These are phyloP conservation scores for Pitangus sulphuratus DNA, from an alignment of 2,797 vertebrate genomes.

Conservation along the genomic window DNA sequence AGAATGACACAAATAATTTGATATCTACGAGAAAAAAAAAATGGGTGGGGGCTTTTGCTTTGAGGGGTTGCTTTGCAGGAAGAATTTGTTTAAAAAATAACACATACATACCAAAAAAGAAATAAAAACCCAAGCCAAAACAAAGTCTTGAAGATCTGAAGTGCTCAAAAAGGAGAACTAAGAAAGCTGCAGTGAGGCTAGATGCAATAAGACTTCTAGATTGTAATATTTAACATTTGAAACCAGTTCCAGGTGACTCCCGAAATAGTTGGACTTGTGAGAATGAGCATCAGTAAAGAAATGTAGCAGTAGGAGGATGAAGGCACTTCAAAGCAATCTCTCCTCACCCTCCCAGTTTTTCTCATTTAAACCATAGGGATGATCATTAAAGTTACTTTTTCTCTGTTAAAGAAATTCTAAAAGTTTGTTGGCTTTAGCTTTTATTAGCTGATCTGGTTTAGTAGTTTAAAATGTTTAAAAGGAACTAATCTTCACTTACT, in stretches of 20 bases:
- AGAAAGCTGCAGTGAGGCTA: not conserved
- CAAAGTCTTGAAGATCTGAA: not conserved
- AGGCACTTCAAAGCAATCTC: not conserved
- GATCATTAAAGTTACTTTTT: slow-evolving; percentile 26
- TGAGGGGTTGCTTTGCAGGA: not conserved
- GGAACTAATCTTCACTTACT: not conserved
- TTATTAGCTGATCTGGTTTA: slow-evolving; percentile 28
- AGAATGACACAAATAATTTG: not conserved
- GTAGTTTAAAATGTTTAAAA: not conserved
- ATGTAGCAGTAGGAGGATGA: not conserved
- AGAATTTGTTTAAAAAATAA: not conserved
- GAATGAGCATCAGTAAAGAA: slow-evolving; percentile 16
- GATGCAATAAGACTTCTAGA: not conserved
- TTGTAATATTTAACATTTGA: not conserved
- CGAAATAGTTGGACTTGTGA: not conserved
- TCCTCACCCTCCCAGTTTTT: not conserved
- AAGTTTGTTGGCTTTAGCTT: slow-evolving; percentile 26
- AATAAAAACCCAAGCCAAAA: not conserved
- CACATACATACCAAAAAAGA: not conserved
- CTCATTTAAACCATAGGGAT: slow-evolving; percentile 29
- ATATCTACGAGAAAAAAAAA: not conserved
- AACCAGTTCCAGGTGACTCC: not conserved
- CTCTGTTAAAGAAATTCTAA: not conserved
- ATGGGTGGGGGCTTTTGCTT: not conserved
- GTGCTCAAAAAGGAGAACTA: not conserved